A percentile compares a stretch with the other conserved stretches of the same genome.
Evolutionary conservation across 2,888 invertebrate genomes (phyloP).

Genomic region (Tyria jacobaeae): DNA sequence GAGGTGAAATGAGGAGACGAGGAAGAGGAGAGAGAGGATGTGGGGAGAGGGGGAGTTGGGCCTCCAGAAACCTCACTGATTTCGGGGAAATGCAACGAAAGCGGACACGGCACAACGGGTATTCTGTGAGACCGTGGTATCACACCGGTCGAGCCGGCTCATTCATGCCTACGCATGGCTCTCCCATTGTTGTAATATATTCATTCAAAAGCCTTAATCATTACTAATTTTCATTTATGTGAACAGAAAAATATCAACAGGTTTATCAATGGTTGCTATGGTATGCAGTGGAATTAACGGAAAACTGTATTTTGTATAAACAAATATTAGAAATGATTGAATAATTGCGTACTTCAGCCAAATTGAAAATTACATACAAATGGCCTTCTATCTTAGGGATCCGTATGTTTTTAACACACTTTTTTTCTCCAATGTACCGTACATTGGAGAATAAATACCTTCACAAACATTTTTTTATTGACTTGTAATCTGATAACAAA

Average conservation of each 20-base stretch:
- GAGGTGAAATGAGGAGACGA: no score
- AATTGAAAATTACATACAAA: not conserved
- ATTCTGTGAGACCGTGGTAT: no score
- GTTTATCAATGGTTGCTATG: slow-evolving; percentile 4
- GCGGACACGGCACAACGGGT: no score
- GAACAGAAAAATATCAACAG: slow-evolving; percentile 2
- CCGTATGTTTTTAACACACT: not conserved
- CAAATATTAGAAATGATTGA: not conserved
- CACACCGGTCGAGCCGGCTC: no score
- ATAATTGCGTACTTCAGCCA: not conserved
- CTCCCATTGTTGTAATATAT: no score
- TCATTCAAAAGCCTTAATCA: slow-evolving; percentile 21
- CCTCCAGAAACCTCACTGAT: no score
- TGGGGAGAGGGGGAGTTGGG: no score
- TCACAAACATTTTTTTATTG: not conserved
- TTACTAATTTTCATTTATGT: slow-evolving; percentile 22
- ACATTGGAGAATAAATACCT: no score
- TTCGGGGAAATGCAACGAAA: no score
- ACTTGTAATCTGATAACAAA: slow-evolving; percentile 7
- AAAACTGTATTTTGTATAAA: not conserved
- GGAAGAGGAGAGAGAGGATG: no score
- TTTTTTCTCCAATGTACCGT: not conserved
- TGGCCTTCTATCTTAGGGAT: not conserved
- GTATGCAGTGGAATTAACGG: not conserved
- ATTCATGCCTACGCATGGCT: no score